phyloP scores from a whole-genome alignment of 35 echinoderm and acorn worm species.

The Heliocidaris tuberculata region DNA sequence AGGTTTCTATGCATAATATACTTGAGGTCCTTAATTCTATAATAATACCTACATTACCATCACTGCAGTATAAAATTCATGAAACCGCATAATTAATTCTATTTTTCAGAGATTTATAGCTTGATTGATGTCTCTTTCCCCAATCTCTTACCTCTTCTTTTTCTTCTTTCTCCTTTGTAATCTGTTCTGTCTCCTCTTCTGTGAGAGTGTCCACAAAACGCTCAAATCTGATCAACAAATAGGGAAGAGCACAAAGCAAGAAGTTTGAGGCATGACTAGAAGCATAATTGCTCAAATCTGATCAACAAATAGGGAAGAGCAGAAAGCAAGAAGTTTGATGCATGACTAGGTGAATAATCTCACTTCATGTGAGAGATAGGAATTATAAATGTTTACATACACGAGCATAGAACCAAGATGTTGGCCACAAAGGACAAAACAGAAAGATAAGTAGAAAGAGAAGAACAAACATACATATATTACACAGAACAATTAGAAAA shows the following conservation, averaged over 20 bases:
- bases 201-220: conserved; percentile 83
- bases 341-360: too few relatives aligned
- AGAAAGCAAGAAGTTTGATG: neutral
- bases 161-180: conserved; percentile 76
- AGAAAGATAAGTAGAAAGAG: too few relatives aligned
- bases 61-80: neutral
- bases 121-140: neutral
- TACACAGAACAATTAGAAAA: too few relatives aligned
- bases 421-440: too few relatives aligned
- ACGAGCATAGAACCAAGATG: too few relatives aligned
- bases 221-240: conserved; percentile 73
- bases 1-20: too few relatives aligned
- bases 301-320: neutral
- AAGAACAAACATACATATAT: too few relatives aligned
- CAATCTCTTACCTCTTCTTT: conserved; percentile 78
- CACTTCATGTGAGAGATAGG: too few relatives aligned
- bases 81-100: neutral
- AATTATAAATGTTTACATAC: too few relatives aligned
- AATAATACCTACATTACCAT: too few relatives aligned
- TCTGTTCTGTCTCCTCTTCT: conserved; percentile 84
- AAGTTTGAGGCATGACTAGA: neutral
- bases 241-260: neutral
- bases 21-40: too few relatives aligned
- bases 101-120: neutral
- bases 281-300: conserved; percentile 67